These are phyloP conservation scores for Limnodromus scolopaceus DNA, from an alignment of 2,797 vertebrate genomes.

Conservation along the genomic window DNA sequence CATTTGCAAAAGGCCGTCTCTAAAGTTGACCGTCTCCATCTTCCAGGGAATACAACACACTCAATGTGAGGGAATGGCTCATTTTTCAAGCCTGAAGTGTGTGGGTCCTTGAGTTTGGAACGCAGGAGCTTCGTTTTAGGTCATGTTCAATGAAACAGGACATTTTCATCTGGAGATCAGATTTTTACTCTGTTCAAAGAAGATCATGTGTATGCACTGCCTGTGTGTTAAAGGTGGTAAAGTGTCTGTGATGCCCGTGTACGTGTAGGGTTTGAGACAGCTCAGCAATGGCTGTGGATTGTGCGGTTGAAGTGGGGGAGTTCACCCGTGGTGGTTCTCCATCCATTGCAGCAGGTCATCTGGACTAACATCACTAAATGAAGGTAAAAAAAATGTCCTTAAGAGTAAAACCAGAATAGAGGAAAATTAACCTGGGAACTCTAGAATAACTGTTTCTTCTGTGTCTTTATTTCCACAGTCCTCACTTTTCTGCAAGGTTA, in stretches of 20 bases:
- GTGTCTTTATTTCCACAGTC: background rate
- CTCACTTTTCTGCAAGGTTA: background rate
- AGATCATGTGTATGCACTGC: fast-evolving
- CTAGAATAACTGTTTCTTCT: background rate
- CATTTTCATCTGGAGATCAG: background rate
- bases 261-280: background rate
- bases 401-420: background rate
- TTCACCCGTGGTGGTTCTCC: background rate
- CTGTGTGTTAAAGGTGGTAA: fast-evolving
- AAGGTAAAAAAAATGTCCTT: background rate
- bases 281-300: background rate
- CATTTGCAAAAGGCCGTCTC: background rate
- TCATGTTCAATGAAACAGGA: fast-evolving
- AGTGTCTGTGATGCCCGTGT: fast-evolving
- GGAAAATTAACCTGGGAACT: background rate
- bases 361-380: background rate
- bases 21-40: fast-evolving
- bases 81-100: fast-evolving
- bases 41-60: fast-evolving
- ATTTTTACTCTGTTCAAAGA: fast-evolving
- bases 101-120: background rate
- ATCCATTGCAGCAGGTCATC: background rate
- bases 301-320: too few species aligned
- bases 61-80: fast-evolving
- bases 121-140: fast-evolving